phyloP scores from a whole-genome alignment of 2,113 vertebrate genomes.

The Corythoichthys intestinalis region DNA sequence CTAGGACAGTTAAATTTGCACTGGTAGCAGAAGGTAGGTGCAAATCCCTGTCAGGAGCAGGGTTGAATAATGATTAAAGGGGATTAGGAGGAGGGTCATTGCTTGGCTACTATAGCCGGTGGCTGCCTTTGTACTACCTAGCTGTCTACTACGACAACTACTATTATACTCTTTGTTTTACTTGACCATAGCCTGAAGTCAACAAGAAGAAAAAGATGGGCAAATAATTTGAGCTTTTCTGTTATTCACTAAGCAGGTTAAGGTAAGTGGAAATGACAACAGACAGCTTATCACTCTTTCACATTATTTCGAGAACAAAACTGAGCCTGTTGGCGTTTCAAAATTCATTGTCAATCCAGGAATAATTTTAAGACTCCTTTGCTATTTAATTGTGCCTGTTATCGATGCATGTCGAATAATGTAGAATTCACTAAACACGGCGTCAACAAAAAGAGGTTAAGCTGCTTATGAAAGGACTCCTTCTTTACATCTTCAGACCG shows the following conservation, averaged over 20 bases:
- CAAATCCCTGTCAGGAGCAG: constrained; percentile 67
- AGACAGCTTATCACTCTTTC: not conserved
- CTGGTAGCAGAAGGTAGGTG: constrained; percentile 68
- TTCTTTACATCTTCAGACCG: constrained; percentile 14
- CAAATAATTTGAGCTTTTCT: constrained; percentile 8
- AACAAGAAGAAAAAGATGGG: constrained; percentile 6
- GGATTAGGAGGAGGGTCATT: constrained; percentile 69
- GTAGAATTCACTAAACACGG: not conserved
- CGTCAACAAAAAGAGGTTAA: constrained; percentile 43
- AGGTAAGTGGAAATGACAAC: constrained; percentile 14
- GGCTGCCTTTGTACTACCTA: constrained; percentile 24
- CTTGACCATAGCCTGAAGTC: constrained; percentile 21
- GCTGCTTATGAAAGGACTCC: constrained; percentile 57
- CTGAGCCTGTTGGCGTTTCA: not conserved
- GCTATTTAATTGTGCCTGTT: not conserved
- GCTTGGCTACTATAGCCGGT: constrained; percentile 39
- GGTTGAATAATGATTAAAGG: constrained; percentile 73
- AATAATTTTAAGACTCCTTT: not conserved
- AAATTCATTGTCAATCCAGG: not conserved
- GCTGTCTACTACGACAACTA: constrained; percentile 21
- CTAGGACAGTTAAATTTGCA: constrained; percentile 52
- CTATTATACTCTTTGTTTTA: constrained; percentile 3
- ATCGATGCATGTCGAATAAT: not conserved
- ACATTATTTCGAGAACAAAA: not conserved
- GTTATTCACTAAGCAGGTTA: constrained; percentile 7